Evolutionary conservation across 2,888 invertebrate genomes (phyloP), one percentile per base, ranked within the genome.

Genomic region (Spatulosminthurus flaviceps): DNA sequence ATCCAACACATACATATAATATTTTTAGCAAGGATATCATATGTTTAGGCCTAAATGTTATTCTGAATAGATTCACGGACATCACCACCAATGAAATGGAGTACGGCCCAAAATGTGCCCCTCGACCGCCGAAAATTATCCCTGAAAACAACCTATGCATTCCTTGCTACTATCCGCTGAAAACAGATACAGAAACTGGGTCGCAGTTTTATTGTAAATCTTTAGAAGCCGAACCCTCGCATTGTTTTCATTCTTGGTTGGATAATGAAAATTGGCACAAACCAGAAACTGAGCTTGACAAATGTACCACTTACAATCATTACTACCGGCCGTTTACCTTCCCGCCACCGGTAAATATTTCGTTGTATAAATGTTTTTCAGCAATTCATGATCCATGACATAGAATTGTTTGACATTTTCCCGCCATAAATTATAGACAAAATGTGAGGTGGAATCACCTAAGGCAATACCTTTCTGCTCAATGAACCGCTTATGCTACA

Each of bases 241-340:
- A 64, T 41, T 67, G 77, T n/a, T 78, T 43, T 24, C 84, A 83
- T 11, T 78, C 79, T 9, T 84, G 84, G 84, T 64, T 84, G 28
- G 77, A 77, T 16, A 81, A 83, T 66, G 83, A 83, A 16, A 61
- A 29, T n/a, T 84, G 82, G 81, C 71, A 82, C 19, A 80, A 81
- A 11, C 83, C 83, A 13, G 82, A 82, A 5, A 83, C 81, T 7
- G 78, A 80, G 0, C 22, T 83, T 41, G 83, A 83, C 2, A 74
- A 78, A 22, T 84, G 84, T 64, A 84, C 84, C 2, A 84, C 83
- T 11, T 83, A 84, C 80, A 83, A 82, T 11, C 84, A 84, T 77
- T 84, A 81, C 60, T 84, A 83, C 76, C 74, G 64, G 28, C 79
- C 80, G 1, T 42, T 83, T 76, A 64, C 70, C 0, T 24, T 82